Conservation (phyloP, 2,113 vertebrate species). For the Ifrita kowaldi region DNA sequence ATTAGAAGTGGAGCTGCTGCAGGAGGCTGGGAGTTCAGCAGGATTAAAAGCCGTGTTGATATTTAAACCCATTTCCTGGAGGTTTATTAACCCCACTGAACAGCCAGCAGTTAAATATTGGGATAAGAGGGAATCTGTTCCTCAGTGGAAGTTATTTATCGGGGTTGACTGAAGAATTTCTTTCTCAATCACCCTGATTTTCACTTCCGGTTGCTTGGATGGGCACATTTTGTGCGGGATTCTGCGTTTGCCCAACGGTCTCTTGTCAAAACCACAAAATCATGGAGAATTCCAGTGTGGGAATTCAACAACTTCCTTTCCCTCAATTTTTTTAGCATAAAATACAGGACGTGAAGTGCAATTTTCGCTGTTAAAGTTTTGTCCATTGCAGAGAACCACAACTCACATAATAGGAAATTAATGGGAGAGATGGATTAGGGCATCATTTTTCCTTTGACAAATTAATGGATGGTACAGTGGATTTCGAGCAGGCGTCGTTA, state of each 20-base stretch:
- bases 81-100: not conserved
- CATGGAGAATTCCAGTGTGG: not conserved
- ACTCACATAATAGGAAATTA: constrained; percentile 36
- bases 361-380: constrained; percentile 32
- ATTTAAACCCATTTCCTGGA: not conserved
- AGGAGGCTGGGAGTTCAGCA: not conserved
- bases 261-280: not conserved
- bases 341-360: not conserved
- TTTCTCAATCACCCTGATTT: not conserved
- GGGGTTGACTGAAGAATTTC: not conserved
- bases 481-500: not conserved
- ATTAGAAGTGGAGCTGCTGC: not conserved
- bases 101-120: not conserved
- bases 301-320: not conserved
- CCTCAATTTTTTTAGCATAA: not conserved
- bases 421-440: constrained; percentile 23
- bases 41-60: not conserved
- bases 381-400: not conserved
- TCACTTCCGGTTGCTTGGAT: not conserved
- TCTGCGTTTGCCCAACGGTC: not conserved
- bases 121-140: not conserved
- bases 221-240: not conserved
- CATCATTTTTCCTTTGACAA: constrained; percentile 47
- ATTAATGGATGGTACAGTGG: constrained; percentile 15
- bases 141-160: not conserved